A percentile compares a stretch with the other conserved stretches of the same genome.
phyloP scores from a whole-genome alignment of 2,113 vertebrate genomes.

The Sphaerodactylus townsendi region DNA sequence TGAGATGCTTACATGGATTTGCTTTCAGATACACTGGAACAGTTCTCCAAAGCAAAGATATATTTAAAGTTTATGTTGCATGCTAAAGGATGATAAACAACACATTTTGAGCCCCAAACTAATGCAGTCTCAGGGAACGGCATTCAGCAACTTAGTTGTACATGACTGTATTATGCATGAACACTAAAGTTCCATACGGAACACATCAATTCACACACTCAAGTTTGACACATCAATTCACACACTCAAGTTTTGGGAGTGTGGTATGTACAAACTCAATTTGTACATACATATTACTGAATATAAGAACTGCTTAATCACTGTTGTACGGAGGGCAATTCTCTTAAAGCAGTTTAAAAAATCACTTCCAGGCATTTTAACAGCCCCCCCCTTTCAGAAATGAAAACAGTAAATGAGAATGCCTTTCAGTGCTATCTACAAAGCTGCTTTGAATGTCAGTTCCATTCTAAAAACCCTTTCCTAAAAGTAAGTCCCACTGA shows the following conservation, averaged over 20 bases:
- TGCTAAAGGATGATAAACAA: constrained; percentile 16
- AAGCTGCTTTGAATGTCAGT: neutral
- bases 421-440: neutral
- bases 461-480: no score
- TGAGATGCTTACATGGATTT: neutral
- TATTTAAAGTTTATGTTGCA: neutral
- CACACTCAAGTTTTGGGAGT: neutral
- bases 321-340: neutral
- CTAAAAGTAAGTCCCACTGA: no score
- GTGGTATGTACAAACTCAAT: constrained; percentile 1
- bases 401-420: neutral
- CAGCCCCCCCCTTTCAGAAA: neutral
- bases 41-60: neutral
- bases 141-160: neutral
- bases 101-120: neutral
- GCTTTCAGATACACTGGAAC: neutral
- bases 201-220: neutral
- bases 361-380: neutral
- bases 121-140: neutral
- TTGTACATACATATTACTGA: fast-evolving
- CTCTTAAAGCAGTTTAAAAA: neutral
- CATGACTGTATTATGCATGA: constrained; percentile 10
- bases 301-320: neutral
- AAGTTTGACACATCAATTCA: constrained; percentile 4
- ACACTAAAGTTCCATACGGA: neutral